These are phyloP conservation scores for Acipenser oxyrinchus DNA, from an alignment of 2,797 vertebrate species.

Conservation along the genomic window DNA sequence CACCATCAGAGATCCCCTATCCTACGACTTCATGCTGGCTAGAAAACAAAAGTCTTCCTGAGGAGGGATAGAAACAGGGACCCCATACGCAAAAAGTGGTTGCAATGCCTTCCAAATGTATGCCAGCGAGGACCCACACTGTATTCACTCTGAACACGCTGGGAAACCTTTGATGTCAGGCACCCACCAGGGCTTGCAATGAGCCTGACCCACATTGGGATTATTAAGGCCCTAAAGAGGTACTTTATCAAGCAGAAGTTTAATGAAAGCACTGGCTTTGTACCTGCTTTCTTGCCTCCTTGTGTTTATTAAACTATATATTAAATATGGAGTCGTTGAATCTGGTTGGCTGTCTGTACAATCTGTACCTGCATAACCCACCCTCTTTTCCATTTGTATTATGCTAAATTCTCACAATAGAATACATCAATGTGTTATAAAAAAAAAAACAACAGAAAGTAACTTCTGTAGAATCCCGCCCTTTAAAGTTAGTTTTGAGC, in stretches of 20 bases:
- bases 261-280: neutral
- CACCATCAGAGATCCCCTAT: too few relatives aligned
- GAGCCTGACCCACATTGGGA: neutral
- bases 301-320: neutral
- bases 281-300: neutral
- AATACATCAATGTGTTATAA: too few relatives aligned
- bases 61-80: too few relatives aligned
- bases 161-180: neutral
- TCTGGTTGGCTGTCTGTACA: too few relatives aligned
- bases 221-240: conserved; percentile 10
- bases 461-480: neutral
- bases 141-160: neutral
- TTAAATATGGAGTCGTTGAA: neutral
- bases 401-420: too few relatives aligned
- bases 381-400: too few relatives aligned
- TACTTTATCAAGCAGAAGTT: conserved; percentile 16
- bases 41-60: too few relatives aligned
- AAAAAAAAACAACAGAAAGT: too few relatives aligned
- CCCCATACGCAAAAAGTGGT: too few relatives aligned
- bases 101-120: neutral
- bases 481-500: neutral
- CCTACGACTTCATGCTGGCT: too few relatives aligned
- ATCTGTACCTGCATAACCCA: too few relatives aligned
- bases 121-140: neutral
- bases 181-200: neutral